A percentile compares a stretch with the other conserved stretches of the same genome.
phyloP scores from a whole-genome alignment of 2,113 vertebrate genomes.

The Spizaetus ornatus region DNA sequence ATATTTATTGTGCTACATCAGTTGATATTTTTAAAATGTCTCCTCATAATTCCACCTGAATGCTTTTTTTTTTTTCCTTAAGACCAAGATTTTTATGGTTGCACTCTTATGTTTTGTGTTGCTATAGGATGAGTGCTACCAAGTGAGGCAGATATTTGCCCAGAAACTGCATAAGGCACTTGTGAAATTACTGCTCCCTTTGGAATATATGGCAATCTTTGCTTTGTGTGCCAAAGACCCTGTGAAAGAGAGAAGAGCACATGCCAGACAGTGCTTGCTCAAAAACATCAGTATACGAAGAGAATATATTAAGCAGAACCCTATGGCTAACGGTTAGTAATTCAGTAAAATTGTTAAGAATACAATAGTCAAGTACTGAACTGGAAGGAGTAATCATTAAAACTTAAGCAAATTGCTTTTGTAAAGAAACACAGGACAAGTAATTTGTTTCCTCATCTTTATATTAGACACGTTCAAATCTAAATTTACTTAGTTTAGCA shows the following conservation, averaged over 20 bases:
- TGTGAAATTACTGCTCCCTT: conserved; percentile 89
- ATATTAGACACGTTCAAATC: not conserved
- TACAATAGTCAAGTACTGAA: not conserved
- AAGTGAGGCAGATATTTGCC: conserved; percentile 97
- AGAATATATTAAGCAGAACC: conserved; percentile 97
- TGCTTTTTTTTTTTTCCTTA: not conserved
- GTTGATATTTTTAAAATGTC: not conserved
- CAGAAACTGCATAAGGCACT: conserved; percentile 97
- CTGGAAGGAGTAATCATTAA: not conserved
- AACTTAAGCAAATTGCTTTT: not conserved
- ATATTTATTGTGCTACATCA: not conserved
- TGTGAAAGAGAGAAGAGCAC: conserved; percentile 95
- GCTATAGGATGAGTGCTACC: conserved; percentile 94
- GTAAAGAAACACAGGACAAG: not conserved
- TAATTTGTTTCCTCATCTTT: not conserved
- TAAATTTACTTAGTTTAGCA: not conserved
- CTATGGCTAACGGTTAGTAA: conserved; percentile 87
- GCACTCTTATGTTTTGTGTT: not conserved
- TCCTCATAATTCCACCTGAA: not conserved
- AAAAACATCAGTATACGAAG: conserved; percentile 98
- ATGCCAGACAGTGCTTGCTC: conserved; percentile 96
- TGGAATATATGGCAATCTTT: conserved; percentile 98
- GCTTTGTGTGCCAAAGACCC: conserved; percentile 98
- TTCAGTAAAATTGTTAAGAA: not conserved
- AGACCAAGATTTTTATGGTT: not conserved